These are phyloP conservation scores for Acanthisitta chloris DNA, from an alignment of 2,113 vertebrate species.

Conservation along the genomic window DNA sequence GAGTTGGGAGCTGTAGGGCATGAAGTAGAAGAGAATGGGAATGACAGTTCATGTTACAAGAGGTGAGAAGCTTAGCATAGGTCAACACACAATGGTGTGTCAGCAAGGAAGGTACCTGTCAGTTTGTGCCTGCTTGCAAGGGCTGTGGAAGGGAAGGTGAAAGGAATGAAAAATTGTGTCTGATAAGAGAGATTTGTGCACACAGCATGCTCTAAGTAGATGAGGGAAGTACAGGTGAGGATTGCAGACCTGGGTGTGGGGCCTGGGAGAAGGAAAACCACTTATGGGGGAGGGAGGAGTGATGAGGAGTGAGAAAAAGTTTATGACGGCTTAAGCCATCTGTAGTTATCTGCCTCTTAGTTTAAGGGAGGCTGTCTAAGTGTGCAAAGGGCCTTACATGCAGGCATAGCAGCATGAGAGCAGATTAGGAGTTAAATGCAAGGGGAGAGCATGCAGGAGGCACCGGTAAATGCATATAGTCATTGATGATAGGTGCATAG, in stretches of 20 bases:
- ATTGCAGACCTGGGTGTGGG: background rate
- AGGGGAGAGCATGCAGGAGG: background rate
- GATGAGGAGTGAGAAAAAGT: background rate
- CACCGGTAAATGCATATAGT: background rate
- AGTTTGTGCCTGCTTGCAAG: background rate
- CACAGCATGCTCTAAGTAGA: background rate
- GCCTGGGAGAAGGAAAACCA: background rate
- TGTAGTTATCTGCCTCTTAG: background rate
- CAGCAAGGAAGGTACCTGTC: background rate
- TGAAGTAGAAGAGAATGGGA: background rate
- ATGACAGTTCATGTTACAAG: background rate
- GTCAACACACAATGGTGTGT: background rate
- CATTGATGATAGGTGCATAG: background rate
- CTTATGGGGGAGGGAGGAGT: background rate
- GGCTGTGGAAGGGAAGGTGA: background rate
- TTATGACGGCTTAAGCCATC: background rate
- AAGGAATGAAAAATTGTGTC: background rate
- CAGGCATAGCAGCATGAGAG: background rate
- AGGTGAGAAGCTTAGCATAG: background rate
- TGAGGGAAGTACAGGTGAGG: background rate
- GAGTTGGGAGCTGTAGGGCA: background rate
- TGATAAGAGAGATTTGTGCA: background rate
- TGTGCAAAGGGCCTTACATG: background rate
- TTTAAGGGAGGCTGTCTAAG: background rate
- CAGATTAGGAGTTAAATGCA: background rate